Percentiles rank a stretch among this genome's conserved stretches.
Conservation (phyloP, 2,113 vertebrate genomes). For the Chamaetylas fuelleborni region DNA sequence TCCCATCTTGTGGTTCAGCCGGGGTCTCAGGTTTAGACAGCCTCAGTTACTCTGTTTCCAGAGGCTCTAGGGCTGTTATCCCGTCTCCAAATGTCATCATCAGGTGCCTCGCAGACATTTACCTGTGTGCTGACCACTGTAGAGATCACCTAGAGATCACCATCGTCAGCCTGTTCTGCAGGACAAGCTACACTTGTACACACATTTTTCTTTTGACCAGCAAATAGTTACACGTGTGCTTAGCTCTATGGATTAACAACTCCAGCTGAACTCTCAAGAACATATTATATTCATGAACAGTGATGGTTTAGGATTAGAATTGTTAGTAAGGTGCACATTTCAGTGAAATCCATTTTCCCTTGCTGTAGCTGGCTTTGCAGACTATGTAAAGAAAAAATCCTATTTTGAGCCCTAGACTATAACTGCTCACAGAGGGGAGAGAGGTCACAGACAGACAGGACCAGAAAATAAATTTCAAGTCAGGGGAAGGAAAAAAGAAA, state of each 20-base stretch:
- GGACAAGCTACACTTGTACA: background rate
- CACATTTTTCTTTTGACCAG: background rate
- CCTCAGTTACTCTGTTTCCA: background rate
- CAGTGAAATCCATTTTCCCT: background rate
- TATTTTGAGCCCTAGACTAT: background rate
- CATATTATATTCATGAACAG: background rate
- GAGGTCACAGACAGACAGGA: background rate
- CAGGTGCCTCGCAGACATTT: background rate
- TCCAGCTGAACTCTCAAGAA: background rate
- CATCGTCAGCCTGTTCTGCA: background rate
- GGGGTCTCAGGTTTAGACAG: background rate
- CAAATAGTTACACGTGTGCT: fast-evolving
- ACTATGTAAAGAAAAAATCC: background rate
- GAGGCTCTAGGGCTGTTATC: fast-evolving
- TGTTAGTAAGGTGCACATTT: background rate
- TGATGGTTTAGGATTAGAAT: background rate
- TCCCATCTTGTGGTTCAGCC: fast-evolving
- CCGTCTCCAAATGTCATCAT: background rate
- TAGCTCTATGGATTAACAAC: background rate
- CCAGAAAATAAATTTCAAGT: background rate
- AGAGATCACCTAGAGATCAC: background rate
- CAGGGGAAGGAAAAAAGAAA: background rate
- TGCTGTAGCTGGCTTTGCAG: background rate
- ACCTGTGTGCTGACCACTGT: background rate
- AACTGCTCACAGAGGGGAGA: background rate